phyloP scores from a whole-genome alignment of 1,140 invertebrate genomes.

The Lineus longissimus region DNA sequence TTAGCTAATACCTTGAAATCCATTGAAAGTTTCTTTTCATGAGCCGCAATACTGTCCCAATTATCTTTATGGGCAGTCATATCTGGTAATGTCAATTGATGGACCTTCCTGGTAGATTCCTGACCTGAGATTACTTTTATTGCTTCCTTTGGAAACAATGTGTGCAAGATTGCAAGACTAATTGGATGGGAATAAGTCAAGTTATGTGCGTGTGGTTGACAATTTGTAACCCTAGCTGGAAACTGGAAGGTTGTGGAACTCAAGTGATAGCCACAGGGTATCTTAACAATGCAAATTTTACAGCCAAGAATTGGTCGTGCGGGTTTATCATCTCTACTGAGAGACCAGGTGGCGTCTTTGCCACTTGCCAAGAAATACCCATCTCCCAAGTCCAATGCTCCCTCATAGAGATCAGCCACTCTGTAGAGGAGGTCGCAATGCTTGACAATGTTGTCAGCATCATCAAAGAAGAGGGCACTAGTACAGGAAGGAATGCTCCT shows the following conservation, averaged over 20 bases:
- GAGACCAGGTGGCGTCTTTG: background rate
- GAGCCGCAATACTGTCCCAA: no score
- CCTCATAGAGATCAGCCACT: background rate
- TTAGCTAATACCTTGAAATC: no score
- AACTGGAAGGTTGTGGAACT: background rate
- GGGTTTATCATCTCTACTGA: background rate
- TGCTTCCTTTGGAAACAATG: background rate
- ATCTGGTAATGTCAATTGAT: no score
- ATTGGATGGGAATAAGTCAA: background rate
- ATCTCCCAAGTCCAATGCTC: background rate
- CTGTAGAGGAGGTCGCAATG: background rate
- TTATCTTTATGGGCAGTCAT: no score
- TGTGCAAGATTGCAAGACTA: background rate
- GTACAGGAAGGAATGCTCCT: background rate
- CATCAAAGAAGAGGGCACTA: constrained; percentile 3
- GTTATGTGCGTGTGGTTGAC: background rate
- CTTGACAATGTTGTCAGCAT: background rate
- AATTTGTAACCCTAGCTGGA: background rate
- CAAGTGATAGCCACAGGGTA: background rate
- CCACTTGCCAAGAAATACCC: background rate
- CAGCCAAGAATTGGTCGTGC: background rate
- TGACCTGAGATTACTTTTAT: no score
- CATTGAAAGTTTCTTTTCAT: no score
- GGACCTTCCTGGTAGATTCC: no score
- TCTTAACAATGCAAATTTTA: background rate